Evolutionary conservation across 2,888 invertebrate species (phyloP), one percentile per base, ranked within the genome.

Genomic region (Phytoseiulus persimilis): DNA sequence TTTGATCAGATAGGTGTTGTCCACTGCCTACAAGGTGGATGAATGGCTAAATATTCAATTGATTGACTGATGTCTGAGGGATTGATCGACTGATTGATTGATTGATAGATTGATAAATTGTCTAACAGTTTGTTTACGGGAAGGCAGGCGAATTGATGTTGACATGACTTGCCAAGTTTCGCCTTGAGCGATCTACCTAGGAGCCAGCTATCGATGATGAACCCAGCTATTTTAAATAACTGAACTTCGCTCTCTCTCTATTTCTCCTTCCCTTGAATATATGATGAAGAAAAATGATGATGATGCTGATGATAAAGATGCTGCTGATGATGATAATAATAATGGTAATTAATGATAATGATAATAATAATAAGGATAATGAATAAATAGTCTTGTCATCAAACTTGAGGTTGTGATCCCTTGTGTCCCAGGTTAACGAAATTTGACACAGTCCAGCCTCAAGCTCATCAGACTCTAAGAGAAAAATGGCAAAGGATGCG

Each of bases 41-140:
- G 65, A 65, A 65, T 65, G 65, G 65, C 65, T 65, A 65, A 65
- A 65, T 3, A 65, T 65, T 65, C 65, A 23, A 65, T 65, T 65
- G 65, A 3, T 65, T 65, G 65, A 65, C 65, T 65, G 65, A 65
- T 65, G 65, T 65, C 65, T 65, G 65, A 65, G 5, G 65, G 65
- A 65, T 65, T 65, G 65, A 65, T 65, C 28, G 65, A 65, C 28
- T 28, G 65, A 65, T 28, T 11, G 65, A 65, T 65, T 65, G 65
- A 65, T 65, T 23, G 65, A 46, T 46, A 11, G 46, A 65, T 28
- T 65, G 65, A 28, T 65, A 65, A 65, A 65, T 65, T 65, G 65
- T 65, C 65, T 65, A 65, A 65, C 65, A 65, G 65, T 65, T 65
- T 65, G 65, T 65, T 65, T 65, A 65, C 65, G 65, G 65, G 65